Base-by-base conservation (phyloP, 2,797 vertebrate genomes). In the Kryptolebias ocellatus region DNA sequence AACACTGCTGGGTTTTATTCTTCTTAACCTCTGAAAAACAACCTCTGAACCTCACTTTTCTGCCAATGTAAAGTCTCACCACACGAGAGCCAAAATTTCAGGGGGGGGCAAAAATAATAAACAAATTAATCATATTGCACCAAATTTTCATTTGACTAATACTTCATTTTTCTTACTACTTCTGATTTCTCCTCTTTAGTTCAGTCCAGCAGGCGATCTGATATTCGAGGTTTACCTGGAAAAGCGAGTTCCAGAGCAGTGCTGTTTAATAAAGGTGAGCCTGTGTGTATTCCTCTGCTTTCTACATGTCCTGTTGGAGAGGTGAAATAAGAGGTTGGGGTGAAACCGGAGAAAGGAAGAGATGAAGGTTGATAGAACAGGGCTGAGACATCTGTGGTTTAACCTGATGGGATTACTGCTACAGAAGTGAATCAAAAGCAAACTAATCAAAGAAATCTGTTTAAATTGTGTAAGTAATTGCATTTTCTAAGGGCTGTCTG, bases 211-310 rank as follows among this genome's bases (percentile, higher is more conserved):
- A 77, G 97, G 96, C 83, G 97, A 99, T 89, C 85, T 99, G 89
- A 93, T 99, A 83, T 96, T 98, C 73, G 97, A 98, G 89, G 97
- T 97, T 31, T 99, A 95, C 10, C 92, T 99, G 83, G 96, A 96
- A 88, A 96, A 91, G 85, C 96, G 94, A 76, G 93, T 93, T 58
- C 95, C 95, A 1, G 96, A 98, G 84, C 95, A 90, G 80, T 97
- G 96, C 87, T 95, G 95, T 88, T 95, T 98, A 91, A 96, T 99
- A 86, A 96, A 97, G 95, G 98, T 99, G 27, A 72, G 63, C 20
- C 60, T 62, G 16, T 20, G 31, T 60, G 53, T 63, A 10, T 20
- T 12, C 59, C 39, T 5, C 15, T 66, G 62, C 50, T 64, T 60
- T 70, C 67, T 67, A 18, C 34, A 28, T 44, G 63, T 57, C 52